These are phyloP conservation scores for Sturnus vulgaris DNA, from an alignment of 2,113 vertebrate species.

Conservation along the genomic window DNA sequence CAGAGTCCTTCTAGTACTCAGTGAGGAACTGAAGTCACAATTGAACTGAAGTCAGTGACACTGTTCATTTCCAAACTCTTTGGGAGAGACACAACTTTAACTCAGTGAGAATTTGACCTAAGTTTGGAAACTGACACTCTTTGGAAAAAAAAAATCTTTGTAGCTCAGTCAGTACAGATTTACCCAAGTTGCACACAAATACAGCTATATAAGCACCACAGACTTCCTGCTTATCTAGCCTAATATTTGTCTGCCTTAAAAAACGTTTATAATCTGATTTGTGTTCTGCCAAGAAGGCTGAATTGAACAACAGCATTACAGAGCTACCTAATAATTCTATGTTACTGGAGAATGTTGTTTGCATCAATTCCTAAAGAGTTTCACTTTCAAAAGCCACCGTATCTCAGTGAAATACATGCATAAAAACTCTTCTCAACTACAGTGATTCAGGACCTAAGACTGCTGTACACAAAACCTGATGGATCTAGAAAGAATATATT, in stretches of 20 bases:
- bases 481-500: not conserved
- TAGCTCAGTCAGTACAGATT: not conserved
- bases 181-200: not conserved
- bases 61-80: not conserved
- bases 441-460: not conserved
- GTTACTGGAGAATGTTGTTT: not conserved
- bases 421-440: not conserved
- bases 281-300: not conserved
- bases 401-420: not conserved
- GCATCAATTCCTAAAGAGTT: not conserved
- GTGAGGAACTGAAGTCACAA: not conserved
- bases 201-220: not conserved
- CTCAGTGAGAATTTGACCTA: not conserved
- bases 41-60: not conserved
- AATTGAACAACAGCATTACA: not conserved
- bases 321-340: not conserved
- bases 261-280: not conserved
- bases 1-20: not conserved
- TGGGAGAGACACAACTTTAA: not conserved
- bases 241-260: not conserved
- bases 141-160: not conserved
- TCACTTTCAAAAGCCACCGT: not conserved
- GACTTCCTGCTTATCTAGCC: not conserved
- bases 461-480: not conserved
- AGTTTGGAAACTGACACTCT: not conserved